Evolutionary conservation across 2,888 invertebrate species (phyloP), one percentile per base, ranked within the genome.

Genomic region (Tortrix viridana): DNA sequence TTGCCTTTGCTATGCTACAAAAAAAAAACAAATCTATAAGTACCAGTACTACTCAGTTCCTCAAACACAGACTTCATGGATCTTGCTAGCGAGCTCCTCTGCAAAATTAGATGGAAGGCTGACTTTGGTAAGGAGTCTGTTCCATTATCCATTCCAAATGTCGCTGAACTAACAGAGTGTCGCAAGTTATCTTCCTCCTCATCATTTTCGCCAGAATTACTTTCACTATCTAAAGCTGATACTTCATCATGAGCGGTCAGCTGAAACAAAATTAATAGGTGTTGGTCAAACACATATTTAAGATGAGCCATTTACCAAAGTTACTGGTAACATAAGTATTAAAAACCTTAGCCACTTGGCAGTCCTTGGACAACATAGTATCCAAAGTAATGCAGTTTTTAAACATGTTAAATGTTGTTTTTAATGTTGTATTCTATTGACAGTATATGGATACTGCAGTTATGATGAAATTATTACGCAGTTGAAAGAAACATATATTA

Each of bases 11-110:
- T n/a, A n/a, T n/a, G n/a, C n/a, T n/a, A n/a, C n/a, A n/a, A n/a
- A n/a, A n/a, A n/a, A n/a, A n/a, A n/a, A n/a, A 18, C 16, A 38
- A 38, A n/a, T n/a, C 16, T n/a, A 43, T 26, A 65, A 72, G 69
- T 71, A 93, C 94, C 94, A 68, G 94, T 93, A 71, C 93, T 93
- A 76, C 95, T 94, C 1, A 96, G 92, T 80, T 95, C 96, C 74
- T 96, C 95, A 84, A 96, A 97, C 16, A 97, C 95, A 64, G 94
- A 93, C 80, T 97, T 97, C 73, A 98, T 93, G 69, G 97, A 96
- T 72, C 95, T 94, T 0, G 98, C 98, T 52, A 98, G 88, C 4
- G 95, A 95, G 79, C 97, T 97, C 68, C 95, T 94, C 74, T 96
- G 95, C 46, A 98, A 88, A 74, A 98, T 98, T 14, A 95, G 90